Base-by-base conservation (phyloP, 92 coral and sea anemone genomes). In the Parazoanthus swiftii region DNA sequence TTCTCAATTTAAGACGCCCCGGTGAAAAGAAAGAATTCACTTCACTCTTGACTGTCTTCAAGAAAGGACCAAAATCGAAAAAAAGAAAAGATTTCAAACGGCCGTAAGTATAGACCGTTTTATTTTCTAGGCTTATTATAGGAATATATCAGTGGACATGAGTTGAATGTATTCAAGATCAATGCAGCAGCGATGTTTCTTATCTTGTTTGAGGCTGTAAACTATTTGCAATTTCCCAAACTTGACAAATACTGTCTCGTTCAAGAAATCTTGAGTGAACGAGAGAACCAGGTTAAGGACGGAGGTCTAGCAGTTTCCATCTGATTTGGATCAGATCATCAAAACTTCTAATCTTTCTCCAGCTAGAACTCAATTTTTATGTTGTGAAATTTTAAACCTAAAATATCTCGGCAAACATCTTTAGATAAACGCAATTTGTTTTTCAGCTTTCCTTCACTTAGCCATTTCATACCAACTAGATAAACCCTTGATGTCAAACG, bases 371-470 rank as follows among this genome's bases (percentile, higher is more conserved):
- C 90, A 79, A 86, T 85, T 91, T 86, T 92, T 86, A 86, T 93
- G 89, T 93, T 93, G 91, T 91, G 98, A 95, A 93, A 93, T 91
- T 89, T 89, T 84, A 84, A 90, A 95, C 89, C 94, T 85, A 83
- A 80, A 95, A 95, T 95, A 95, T 95, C 96, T 89, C 79, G 90
- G 76, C 85, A 85, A 89, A 44, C 89, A 92, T 93, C 92, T 93
- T 71, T 85, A 92, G 94, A 92, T 92, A 93, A 91, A 86, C 76
- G 83, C 67, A 72, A 82, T 89, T 90, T 82, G 88, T 93, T 70
- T 71, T 71, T 8, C 16, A 48, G 78, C 48, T 29, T 68, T 71
- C 76, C 7, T 78, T 74, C 43, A 9, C 68, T 87, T 85, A 85
- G 91, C 92, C 90, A 51, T 88, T 91, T 91, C 70, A 81, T 89